Base-by-base conservation (phyloP, 2,888 invertebrate species). In the Plemyria rubiginata region DNA sequence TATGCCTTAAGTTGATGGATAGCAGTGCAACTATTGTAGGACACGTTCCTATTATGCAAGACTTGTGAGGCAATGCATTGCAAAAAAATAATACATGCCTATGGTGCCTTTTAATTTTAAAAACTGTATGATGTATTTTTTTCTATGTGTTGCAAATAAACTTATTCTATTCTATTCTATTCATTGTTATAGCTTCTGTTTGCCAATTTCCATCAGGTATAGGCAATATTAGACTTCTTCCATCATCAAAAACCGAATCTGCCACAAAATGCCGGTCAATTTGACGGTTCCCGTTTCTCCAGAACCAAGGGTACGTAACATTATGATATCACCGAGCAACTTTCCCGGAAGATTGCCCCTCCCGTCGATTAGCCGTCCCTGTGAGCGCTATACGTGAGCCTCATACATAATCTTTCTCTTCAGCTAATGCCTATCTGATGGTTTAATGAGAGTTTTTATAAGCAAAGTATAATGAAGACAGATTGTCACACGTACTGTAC, bases 401-500 rank as follows among this genome's bases (percentile, higher is more conserved):
- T 29, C 57, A 61, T 65, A 65, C 57, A 60, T 50, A 60, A 50
- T 53, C 16, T 53, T 54, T 50, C 46, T 40, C 45, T 55, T 38
- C 36, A 59, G 41, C 55, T 71, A 71, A 71, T 65, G 63, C 55
- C 41, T 46, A 61, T 69, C 67, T 71, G 66, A 71, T 69, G 67
- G 58, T 63, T 63, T 69, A 69, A 71, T 69, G 71, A 67, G 69
- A 50, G 57, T 60, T 65, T 64, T 64, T 65, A 51, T 65, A 51
- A 54, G 50, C n/a, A 43, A 16, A 22, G 51, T 57, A 45, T 54
- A 65, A 65, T 57, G 54, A 51, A 54, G 56, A 59, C 48, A 41
- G 46, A 55, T 55, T 55, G 54, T 11, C 38, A 29, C 48, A 12
- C 12, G 50, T 52, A 52, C 8, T 6, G 32, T 32, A 32, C 6